These are phyloP conservation scores for Scopus umbretta DNA, from an alignment of 2,113 vertebrate genomes.

Conservation along the genomic window DNA sequence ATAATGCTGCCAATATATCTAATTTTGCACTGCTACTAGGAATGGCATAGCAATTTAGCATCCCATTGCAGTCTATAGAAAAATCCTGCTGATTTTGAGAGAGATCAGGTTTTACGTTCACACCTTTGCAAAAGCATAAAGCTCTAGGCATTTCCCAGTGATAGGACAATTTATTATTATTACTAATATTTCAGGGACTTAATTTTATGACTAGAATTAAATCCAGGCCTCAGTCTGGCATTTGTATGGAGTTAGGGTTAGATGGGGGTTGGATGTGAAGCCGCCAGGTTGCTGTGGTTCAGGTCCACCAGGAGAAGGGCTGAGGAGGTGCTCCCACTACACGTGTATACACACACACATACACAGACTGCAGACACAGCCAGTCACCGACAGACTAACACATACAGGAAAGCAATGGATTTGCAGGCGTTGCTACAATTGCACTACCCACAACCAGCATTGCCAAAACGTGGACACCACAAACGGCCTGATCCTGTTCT, in stretches of 20 bases:
- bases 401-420: neutral
- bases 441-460: neutral
- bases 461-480: too few relatives aligned
- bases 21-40: neutral
- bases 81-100: neutral
- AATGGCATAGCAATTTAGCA: neutral
- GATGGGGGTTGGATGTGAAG: neutral
- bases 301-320: neutral
- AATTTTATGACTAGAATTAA: neutral
- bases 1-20: neutral
- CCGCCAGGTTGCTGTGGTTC: neutral
- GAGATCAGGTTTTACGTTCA: neutral
- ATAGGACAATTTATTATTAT: neutral
- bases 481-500: neutral
- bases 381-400: neutral
- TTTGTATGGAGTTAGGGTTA: neutral
- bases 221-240: neutral
- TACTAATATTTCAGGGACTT: neutral
- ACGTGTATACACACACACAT: rapidly evolving
- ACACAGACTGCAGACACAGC: neutral
- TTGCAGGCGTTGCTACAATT: too few relatives aligned
- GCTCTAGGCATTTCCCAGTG: neutral
- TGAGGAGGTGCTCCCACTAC: neutral
- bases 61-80: neutral
- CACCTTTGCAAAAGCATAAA: neutral